phyloP scores from a whole-genome alignment of 2,113 vertebrate species.

The Ursus arctos region DNA sequence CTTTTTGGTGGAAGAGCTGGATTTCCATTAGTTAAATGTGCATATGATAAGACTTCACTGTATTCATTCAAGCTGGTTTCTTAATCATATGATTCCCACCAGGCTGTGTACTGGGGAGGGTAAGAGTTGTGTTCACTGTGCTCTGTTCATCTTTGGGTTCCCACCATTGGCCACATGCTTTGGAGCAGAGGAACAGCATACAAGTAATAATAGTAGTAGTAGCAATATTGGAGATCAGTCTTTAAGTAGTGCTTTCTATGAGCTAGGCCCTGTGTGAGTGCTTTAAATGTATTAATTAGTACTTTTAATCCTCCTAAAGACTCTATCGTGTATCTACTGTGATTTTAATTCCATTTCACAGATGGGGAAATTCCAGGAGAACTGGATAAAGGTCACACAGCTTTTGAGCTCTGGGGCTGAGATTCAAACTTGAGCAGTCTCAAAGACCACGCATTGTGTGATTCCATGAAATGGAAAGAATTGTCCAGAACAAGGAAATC shows the following conservation, averaged over 20 bases:
- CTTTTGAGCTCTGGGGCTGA: background rate
- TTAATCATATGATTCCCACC: background rate
- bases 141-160: background rate
- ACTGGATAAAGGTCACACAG: background rate
- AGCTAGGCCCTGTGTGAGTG: background rate
- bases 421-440: background rate
- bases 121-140: background rate
- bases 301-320: background rate
- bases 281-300: background rate
- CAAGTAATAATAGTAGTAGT: too few relatives aligned
- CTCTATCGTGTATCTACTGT: background rate
- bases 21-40: conserved; percentile 51
- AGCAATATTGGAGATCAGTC: background rate
- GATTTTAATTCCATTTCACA: conserved; percentile 34
- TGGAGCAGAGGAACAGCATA: background rate
- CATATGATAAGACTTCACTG: conserved; percentile 25
- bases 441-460: background rate
- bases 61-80: background rate
- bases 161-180: background rate
- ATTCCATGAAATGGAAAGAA: background rate
- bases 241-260: background rate
- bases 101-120: background rate
- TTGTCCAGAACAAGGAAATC: background rate
- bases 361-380: background rate
- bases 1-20: background rate